Evolutionary conservation across 2,797 vertebrate species (phyloP).

Genomic region (Nyctalus aviator): DNA sequence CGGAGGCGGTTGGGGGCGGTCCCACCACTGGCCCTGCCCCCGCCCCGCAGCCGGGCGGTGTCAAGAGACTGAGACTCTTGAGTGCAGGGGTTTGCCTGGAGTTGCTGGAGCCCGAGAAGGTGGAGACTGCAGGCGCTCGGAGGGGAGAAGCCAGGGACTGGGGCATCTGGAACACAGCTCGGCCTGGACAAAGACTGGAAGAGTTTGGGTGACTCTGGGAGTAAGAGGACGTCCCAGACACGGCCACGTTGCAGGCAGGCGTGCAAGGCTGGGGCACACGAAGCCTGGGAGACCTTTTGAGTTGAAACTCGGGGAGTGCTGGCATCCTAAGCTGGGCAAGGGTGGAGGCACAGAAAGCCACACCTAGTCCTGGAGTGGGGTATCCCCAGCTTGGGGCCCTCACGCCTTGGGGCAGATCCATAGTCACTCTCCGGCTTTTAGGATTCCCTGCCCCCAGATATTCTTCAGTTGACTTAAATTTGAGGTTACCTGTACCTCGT

Average conservation of each 20-base stretch:
- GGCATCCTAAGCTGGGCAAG: neutral
- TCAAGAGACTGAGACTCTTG: neutral
- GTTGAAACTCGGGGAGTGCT: constrained; percentile 45
- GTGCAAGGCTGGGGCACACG: neutral
- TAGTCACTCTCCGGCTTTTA: neutral
- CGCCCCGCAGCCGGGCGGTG: constrained; percentile 47
- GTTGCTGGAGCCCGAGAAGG: neutral
- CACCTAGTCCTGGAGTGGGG: neutral
- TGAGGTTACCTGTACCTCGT: neutral
- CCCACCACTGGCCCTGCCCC: constrained; percentile 70
- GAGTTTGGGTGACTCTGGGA: neutral
- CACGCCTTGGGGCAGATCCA: neutral
- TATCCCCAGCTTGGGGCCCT: neutral
- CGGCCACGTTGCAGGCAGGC: constrained; percentile 65
- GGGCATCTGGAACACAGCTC: neutral
- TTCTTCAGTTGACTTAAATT: constrained; percentile 36
- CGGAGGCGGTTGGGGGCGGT: constrained; percentile 59
- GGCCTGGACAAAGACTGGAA: constrained; percentile 19
- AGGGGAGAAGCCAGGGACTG: neutral
- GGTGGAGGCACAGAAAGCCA: neutral
- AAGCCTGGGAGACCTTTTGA: neutral
- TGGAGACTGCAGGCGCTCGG: neutral
- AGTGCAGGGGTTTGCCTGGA: neutral
- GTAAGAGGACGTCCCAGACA: neutral
- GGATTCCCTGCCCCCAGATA: neutral